A percentile compares a stretch with the other conserved stretches of the same genome.
Conservation (phyloP, 2,888 invertebrate genomes). For the Drosophila neonasuta region DNA sequence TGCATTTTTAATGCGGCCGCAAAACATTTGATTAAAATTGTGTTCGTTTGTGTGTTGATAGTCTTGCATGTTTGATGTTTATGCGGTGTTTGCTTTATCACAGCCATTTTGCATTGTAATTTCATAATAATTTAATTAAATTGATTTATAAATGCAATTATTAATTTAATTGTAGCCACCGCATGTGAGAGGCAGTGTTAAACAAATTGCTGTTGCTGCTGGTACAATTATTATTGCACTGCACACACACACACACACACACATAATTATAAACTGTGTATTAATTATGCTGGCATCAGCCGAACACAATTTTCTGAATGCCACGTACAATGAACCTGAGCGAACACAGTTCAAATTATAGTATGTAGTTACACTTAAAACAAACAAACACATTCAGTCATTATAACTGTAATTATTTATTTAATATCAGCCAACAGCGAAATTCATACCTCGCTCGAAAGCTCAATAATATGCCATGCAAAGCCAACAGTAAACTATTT, state of each 20-base stretch:
- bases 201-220: conserved; percentile 30
- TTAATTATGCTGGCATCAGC: conserved; percentile 56
- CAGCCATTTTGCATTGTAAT: conserved; percentile 42
- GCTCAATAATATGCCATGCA: not conserved
- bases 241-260: conserved; percentile 21
- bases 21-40: conserved; percentile 27
- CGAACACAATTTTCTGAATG: conserved; percentile 13
- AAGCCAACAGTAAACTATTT: not conserved
- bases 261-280: conserved; percentile 62
- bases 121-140: conserved; percentile 66
- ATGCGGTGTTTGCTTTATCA: conserved; percentile 28
- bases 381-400: conserved; percentile 10
- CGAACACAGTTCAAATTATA: conserved; percentile 21
- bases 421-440: conserved; percentile 8
- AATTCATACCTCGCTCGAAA: conserved; percentile 8
- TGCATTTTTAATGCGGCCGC: conserved; percentile 25
- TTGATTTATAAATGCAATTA: conserved; percentile 71
- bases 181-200: conserved; percentile 25
- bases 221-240: conserved; percentile 44
- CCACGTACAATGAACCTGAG: conserved; percentile 54
- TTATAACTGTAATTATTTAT: conserved; percentile 39
- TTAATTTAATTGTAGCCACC: conserved; percentile 46
- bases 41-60: not conserved
- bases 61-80: conserved; percentile 14
- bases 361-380: conserved; percentile 11